A percentile compares a stretch with the other conserved stretches of the same genome.
Conservation (phyloP, 2,113 vertebrate species). For the Hirundichthys speculiger region DNA sequence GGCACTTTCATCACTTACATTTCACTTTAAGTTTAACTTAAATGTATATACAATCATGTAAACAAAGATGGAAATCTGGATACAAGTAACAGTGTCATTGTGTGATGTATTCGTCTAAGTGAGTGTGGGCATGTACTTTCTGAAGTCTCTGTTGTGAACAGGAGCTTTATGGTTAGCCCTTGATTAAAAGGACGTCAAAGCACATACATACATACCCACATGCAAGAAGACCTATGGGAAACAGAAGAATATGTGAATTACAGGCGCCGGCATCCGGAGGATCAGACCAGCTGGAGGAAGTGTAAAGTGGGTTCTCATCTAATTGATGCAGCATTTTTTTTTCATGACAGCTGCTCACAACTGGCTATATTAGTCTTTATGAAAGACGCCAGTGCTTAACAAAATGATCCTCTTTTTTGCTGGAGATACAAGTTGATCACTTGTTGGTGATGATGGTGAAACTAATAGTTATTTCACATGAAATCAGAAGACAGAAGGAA, state of each 20-base stretch:
- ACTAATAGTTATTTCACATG: too few species aligned
- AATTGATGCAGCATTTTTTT: constrained; percentile 30
- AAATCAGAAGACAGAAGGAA: too few species aligned
- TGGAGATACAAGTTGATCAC: too few species aligned
- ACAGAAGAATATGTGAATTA: constrained; percentile 53
- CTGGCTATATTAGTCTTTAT: constrained; percentile 24
- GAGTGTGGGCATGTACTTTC: constrained; percentile 28
- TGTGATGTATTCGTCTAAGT: constrained; percentile 19
- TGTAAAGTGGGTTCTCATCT: constrained; percentile 42
- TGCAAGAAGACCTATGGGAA: constrained; percentile 34
- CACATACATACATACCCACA: constrained; percentile 34
- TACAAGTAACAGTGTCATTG: constrained; percentile 21
- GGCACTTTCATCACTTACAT: neutral
- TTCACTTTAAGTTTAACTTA: neutral
- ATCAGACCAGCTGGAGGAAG: constrained; percentile 55
- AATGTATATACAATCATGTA: constrained; percentile 13
- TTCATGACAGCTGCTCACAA: constrained; percentile 6
- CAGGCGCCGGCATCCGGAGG: constrained; percentile 29
- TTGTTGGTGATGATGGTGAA: too few species aligned
- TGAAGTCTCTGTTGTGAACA: constrained; percentile 46
- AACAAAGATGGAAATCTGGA: constrained; percentile 29
- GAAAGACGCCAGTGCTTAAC: constrained; percentile 12
- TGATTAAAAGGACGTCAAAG: constrained; percentile 59
- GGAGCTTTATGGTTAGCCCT: constrained; percentile 48
- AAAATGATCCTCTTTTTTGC: too few species aligned